Base-by-base conservation (phyloP, 2,888 invertebrate species). In the Drosophila meridionalis region DNA sequence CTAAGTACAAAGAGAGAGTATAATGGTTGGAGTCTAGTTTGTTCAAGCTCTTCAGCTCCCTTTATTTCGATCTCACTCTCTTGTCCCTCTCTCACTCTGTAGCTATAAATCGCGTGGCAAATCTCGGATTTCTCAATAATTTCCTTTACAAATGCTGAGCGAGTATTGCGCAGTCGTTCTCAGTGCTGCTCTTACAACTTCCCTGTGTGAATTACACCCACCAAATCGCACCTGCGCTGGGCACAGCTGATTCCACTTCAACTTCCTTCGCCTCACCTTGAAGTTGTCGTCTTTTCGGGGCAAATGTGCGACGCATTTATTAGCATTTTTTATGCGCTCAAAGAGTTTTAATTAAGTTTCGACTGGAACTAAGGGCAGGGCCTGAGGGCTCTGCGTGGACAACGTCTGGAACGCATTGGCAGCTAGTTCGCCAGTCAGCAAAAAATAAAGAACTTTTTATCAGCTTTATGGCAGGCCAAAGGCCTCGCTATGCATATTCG, bases 341-440 rank as follows among this genome's bases (percentile, higher is more conserved):
- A 56, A 75, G 86, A 80, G 72, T 86, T 84, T 86, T 84, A 84
- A 88, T 84, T 88, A 84, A 78, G 74, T 78, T 76, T 76, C 40
- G 58, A 68, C 20, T 73, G 48, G 69, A 4, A 28, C 60, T 36
- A 26, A 28, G 9, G 40, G 26, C 12, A 2, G 26, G 20, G 58
- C 47, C n/a, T 34, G 26, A 11, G 20, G 34, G 5, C 32, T 20
- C n/a, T n/a, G 32, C 48, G 30, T 14, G n/a, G 48, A 26, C 55
- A 20, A 3, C 28, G 48, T 69, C 52, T 57, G 45, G 52, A 2
- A 3, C 36, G 34, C 59, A 56, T 58, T 42, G 20, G 38, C 48
- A 50, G 68, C 40, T 28, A 58, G 47, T 48, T 14, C 45, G 60
- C 45, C 59, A 69, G 73, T 63, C 62, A 69, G 73, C 50, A 50